Evolutionary conservation across 2,797 vertebrate species (phyloP).

Genomic region (Molossus molossus): DNA sequence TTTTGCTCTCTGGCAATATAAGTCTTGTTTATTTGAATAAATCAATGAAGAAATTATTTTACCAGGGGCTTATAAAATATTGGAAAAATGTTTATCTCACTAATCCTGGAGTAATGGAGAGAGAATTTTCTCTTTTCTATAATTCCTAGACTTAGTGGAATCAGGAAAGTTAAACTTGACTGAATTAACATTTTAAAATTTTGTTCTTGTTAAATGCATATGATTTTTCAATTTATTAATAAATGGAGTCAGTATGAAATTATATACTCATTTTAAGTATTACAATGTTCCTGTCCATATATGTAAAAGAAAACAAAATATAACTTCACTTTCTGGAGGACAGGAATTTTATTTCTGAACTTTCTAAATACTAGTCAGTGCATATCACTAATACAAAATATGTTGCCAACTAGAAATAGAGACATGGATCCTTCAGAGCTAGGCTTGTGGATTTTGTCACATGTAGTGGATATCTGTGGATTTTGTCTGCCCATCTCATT

Average conservation of each 20-base stretch:
- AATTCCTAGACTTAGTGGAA: conserved; percentile 42
- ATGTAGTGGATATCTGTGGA: not conserved
- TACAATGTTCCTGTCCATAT: conserved; percentile 9
- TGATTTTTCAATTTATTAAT: conserved; percentile 58
- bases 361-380: not conserved
- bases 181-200: conserved; percentile 14
- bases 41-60: conserved; percentile 72
- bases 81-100: conserved; percentile 53
- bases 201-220: conserved; percentile 49
- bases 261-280: conserved; percentile 53
- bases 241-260: conserved; percentile 30
- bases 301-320: conserved; percentile 38
- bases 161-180: conserved; percentile 58
- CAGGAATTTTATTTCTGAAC: conserved; percentile 44
- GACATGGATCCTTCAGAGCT: not conserved
- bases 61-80: not conserved
- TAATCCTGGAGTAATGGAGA: conserved; percentile 21
- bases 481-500: conserved; percentile 23
- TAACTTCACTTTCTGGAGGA: conserved; percentile 54
- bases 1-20: conserved; percentile 63
- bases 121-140: conserved; percentile 66
- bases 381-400: conserved; percentile 51
- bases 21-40: conserved; percentile 72
- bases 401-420: conserved; percentile 65
- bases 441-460: conserved; percentile 57